These are phyloP conservation scores for Chinchilla lanigera DNA, from an alignment of 2,113 vertebrate genomes.

Conservation along the genomic window DNA sequence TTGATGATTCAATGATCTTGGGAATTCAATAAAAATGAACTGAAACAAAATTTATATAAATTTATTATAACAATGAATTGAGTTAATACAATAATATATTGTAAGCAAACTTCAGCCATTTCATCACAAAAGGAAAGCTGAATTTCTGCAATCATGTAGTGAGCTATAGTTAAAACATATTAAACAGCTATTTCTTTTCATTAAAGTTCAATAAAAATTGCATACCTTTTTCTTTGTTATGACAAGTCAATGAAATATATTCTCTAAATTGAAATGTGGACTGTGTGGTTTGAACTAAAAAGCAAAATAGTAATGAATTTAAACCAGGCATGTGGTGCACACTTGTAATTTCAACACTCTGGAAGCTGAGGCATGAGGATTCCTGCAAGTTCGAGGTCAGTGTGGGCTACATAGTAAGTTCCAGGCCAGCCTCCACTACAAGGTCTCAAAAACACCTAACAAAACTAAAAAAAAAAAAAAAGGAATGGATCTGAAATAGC, in stretches of 20 bases:
- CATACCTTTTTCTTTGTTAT: neutral
- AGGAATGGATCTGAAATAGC: neutral
- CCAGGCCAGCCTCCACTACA: too few relatives aligned
- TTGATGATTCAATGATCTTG: slow-evolving; percentile 6
- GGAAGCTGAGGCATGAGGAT: too few relatives aligned
- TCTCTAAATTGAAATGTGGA: neutral
- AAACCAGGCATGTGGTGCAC: too few relatives aligned
- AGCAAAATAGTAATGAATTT: neutral
- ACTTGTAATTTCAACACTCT: too few relatives aligned
- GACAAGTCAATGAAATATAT: neutral
- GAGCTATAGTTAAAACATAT: neutral
- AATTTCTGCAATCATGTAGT: neutral
- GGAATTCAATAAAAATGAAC: slow-evolving; percentile 16
- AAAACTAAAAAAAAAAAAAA: neutral
- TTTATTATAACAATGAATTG: neutral
- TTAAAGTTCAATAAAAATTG: slow-evolving; percentile 32
- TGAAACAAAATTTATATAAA: neutral
- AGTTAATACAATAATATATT: neutral
- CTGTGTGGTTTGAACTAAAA: neutral
- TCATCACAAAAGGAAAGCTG: slow-evolving; percentile 6
- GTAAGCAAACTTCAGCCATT: neutral
- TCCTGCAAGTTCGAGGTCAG: too few relatives aligned
- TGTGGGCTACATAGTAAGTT: too few relatives aligned
- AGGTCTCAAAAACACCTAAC: too few relatives aligned
- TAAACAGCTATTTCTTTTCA: neutral